Percentiles rank a stretch among this genome's conserved stretches.
Conservation (phyloP, 2,888 invertebrate species). For the Philonicus albiceps region DNA sequence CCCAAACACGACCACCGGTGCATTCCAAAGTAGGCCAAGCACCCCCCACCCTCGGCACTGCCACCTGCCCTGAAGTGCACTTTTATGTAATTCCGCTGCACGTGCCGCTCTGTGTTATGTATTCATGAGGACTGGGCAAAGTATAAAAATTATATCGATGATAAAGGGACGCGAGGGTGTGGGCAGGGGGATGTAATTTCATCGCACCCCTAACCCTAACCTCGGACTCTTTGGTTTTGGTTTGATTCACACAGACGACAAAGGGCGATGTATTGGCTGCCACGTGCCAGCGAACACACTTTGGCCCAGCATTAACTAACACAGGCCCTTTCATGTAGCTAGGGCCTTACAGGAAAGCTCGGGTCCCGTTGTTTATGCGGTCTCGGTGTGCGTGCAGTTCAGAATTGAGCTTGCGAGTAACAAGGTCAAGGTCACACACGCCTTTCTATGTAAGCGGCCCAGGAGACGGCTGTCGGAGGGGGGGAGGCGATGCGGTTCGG, state of each 20-base stretch:
- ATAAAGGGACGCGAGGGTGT: neutral
- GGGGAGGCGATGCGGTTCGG: neutral
- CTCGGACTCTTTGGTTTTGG: neutral
- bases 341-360: neutral
- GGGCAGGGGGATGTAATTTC: neutral
- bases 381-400: slow-evolving; percentile 33
- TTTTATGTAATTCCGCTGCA: slow-evolving; percentile 16
- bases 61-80: slow-evolving; percentile 2
- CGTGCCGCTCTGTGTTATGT: neutral
- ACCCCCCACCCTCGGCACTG: neutral
- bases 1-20: neutral
- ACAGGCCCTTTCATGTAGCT: neutral
- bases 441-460: slow-evolving; percentile 30
- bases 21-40: neutral
- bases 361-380: neutral
- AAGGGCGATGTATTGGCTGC: neutral
- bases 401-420: slow-evolving; percentile 41
- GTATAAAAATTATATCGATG: slow-evolving; percentile 14
- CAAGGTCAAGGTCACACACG: slow-evolving; percentile 46
- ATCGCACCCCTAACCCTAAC: neutral
- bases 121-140: neutral
- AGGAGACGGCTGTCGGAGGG: neutral
- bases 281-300: slow-evolving; percentile 22
- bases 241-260: neutral
- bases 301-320: neutral